Evolutionary conservation across 2,113 vertebrate genomes (phyloP).

Genomic region (Onychorhynchus coronatus): DNA sequence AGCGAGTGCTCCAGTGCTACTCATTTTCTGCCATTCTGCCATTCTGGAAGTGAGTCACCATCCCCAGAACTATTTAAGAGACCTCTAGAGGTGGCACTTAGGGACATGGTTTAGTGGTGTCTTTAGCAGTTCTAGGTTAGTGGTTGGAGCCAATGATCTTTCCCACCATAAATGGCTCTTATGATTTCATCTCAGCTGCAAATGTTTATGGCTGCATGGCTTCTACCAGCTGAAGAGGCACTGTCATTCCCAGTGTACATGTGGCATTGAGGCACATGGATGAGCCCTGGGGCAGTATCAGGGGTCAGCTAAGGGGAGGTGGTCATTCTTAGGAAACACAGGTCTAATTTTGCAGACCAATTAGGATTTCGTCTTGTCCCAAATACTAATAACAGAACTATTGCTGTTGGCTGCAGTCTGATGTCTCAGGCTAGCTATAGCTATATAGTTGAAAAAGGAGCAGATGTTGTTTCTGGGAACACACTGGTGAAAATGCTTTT

Average conservation of each 20-base stretch:
- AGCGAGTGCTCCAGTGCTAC: neutral
- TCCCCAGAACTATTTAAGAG: neutral
- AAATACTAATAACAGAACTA: neutral
- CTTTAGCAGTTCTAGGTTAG: neutral
- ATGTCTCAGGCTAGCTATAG: neutral
- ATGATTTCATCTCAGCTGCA: neutral
- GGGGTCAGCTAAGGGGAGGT: neutral
- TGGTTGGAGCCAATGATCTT: neutral
- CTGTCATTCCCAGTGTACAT: fast-evolving
- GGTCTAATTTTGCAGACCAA: neutral
- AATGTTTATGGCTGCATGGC: neutral
- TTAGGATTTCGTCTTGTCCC: neutral
- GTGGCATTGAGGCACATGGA: neutral
- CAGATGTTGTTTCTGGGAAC: neutral
- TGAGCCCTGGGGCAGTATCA: neutral
- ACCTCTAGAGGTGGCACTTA: neutral
- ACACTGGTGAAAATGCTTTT: neutral
- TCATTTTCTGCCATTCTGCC: neutral
- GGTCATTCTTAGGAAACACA: neutral
- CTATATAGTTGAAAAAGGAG: neutral
- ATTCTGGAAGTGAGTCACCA: neutral
- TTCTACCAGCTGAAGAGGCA: neutral
- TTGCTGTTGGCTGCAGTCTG: neutral
- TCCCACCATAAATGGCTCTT: neutral
- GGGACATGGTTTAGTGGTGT: neutral